A percentile compares a stretch with the other conserved stretches of the same genome.
Conservation (phyloP, 1,140 invertebrate species). For the Dreissena polymorpha region DNA sequence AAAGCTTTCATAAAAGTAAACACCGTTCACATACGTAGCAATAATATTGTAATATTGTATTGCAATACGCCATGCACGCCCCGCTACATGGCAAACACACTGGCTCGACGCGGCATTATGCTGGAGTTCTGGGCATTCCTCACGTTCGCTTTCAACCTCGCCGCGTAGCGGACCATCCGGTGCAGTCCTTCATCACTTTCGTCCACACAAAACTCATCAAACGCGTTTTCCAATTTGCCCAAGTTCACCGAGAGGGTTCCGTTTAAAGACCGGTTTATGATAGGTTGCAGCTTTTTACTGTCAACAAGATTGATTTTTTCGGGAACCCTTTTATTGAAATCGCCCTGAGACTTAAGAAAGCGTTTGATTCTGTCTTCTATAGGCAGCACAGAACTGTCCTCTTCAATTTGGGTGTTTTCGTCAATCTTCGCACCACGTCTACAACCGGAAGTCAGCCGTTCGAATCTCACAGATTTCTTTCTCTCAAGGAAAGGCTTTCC, state of each 20-base stretch:
- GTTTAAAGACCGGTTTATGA: too few species aligned
- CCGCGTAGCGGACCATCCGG: conserved; percentile 22
- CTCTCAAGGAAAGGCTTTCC: conserved; percentile 27
- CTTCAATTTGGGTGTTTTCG: not conserved
- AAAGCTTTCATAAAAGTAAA: too few species aligned
- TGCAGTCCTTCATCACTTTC: conserved; percentile 7
- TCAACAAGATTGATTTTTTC: not conserved
- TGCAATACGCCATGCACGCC: too few species aligned
- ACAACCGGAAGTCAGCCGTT: not conserved
- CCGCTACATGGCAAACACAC: not conserved
- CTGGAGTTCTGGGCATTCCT: conserved; percentile 15
- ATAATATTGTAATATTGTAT: too few species aligned
- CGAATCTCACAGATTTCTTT: conserved; percentile 42
- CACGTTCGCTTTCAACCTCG: conserved; percentile 25
- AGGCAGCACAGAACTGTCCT: not conserved
- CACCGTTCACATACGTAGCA: too few species aligned
- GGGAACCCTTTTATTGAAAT: conserved; percentile 18
- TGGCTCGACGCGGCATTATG: not conserved
- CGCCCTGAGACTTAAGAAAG: conserved; percentile 21
- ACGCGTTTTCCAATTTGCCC: conserved; percentile 37
- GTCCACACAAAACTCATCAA: conserved; percentile 43
- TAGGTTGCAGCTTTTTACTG: not conserved
- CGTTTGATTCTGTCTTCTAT: conserved; percentile 41
- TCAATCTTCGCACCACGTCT: not conserved
- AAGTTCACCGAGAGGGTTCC: not conserved